Conservation (phyloP, 2,113 vertebrate genomes). For the Festucalex cinctus region DNA sequence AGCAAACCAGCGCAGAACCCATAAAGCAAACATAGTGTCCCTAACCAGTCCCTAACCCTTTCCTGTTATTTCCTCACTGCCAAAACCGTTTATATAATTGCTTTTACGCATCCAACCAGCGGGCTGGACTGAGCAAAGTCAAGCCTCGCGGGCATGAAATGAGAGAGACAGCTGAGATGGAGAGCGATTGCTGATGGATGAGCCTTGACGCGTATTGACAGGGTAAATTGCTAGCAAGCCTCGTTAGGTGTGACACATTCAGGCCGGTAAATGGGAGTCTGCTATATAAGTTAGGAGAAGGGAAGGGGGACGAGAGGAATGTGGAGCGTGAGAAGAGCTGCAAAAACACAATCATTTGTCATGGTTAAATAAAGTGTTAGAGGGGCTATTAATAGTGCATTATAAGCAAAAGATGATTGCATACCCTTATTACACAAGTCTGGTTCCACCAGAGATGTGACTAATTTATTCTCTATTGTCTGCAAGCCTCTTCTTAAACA, state of each 20-base stretch:
- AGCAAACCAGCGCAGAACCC: too few species aligned
- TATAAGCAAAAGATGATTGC: conserved; percentile 61
- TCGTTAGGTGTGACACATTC: conserved; percentile 72
- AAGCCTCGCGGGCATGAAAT: conserved; percentile 50
- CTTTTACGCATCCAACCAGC: conserved; percentile 39
- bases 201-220: conserved; percentile 70
- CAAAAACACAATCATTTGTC: conserved; percentile 67
- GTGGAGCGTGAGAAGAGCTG: conserved; percentile 47
- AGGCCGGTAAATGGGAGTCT: conserved; percentile 53
- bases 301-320: conserved; percentile 19
- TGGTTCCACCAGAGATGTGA: conserved; percentile 45
- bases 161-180: conserved; percentile 54
- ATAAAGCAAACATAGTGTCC: too few species aligned
- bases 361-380: conserved; percentile 63
- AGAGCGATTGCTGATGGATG: conserved; percentile 66
- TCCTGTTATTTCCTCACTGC: conserved; percentile 17
- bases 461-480: conserved; percentile 42
- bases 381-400: conserved; percentile 65
- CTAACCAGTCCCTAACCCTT: background rate
- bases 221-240: conserved; percentile 66
- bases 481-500: conserved; percentile 28
- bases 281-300: conserved; percentile 49
- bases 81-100: conserved; percentile 51
- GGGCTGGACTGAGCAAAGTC: conserved; percentile 58
- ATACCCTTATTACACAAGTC: conserved; percentile 57